Evolutionary conservation across 92 coral and sea anemone genomes (phyloP), one percentile per base, ranked within the genome.

Genomic region (Zoanthus gigantus): DNA sequence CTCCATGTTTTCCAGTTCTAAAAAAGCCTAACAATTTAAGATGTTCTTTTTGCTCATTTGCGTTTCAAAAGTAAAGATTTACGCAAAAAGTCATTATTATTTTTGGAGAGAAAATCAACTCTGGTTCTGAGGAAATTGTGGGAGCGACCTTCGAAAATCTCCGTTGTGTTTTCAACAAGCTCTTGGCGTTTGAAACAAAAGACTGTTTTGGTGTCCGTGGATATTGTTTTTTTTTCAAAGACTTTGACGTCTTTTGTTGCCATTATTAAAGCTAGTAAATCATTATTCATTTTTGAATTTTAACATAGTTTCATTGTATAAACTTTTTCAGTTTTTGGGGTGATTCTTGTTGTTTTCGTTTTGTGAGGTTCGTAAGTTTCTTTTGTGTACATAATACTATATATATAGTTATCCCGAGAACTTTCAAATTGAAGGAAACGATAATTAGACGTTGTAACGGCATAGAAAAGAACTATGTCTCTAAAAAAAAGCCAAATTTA

Each of bases 131-230:
- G 63, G 54, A 54, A 77, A 23, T 29, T 77, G 67, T 77, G 42
- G 66, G 44, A 76, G 44, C 77, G 77, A 73, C 17, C 61, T 31
- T 5, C 61, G 42, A 34, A 61, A 80, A 63, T 80, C 85, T 18
- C 14, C 85, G 29, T 29, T 47, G 9, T 46, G 23, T 13, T 47
- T 67, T 57, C 50, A 69, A 32, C 31, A 29, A 16, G 9, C 57
- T 18, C 31, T 37, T 37, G 42, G 71, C 4, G 10, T 81, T 67
- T 65, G 7, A 5, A 37, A 37, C 42, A 18, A 67, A 23, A 18
- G 74, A n/a, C 52, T 45, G 9, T 67, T 30, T 66, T 67, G 45
- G n/a, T 66, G 28, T 66, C 23, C 6, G 75, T 60, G 75, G 63
- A 45, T 28, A 34, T 14, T 23, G 23, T 81, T 66, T 81, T 45